These are phyloP conservation scores for Heliconius eleuchia DNA, from an alignment of 1,140 invertebrate species.

Conservation along the genomic window DNA sequence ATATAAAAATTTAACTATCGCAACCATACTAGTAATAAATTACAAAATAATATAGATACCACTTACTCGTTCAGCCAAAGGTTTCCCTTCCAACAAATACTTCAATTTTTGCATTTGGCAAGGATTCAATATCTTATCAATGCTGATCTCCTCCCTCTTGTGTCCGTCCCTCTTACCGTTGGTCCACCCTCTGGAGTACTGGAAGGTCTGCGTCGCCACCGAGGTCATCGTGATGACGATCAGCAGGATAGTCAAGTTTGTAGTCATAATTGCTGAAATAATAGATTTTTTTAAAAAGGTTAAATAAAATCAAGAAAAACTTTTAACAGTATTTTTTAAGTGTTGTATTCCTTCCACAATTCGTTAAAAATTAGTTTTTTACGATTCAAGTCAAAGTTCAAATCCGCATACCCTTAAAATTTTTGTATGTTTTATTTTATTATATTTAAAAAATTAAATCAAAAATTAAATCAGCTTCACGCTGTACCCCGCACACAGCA, in stretches of 20 bases:
- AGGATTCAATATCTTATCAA: slow-evolving; percentile 70
- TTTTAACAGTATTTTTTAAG: no score
- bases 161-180: slow-evolving; percentile 84
- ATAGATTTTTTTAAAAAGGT: not conserved
- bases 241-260: slow-evolving; percentile 55
- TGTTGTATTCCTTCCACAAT: no score
- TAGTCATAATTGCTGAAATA: slow-evolving; percentile 22
- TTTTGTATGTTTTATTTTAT: no score
- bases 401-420: no score
- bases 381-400: no score
- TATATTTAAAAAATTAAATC: no score
- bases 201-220: slow-evolving; percentile 85
- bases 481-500: no score
- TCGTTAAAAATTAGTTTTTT: no score
- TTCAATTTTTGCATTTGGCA: slow-evolving; percentile 79
- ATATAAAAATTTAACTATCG: no score
- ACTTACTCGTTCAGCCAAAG: slow-evolving; percentile 74
- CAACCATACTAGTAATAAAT: not conserved
- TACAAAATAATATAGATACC: not conserved
- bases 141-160: slow-evolving; percentile 46
- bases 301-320: not conserved
- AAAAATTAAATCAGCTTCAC: no score
- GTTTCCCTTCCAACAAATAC: slow-evolving; percentile 78
- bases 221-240: slow-evolving; percentile 58
- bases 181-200: slow-evolving; percentile 89